Percentiles rank a stretch among this genome's conserved stretches.
Evolutionary conservation across 2,113 vertebrate species (phyloP).

Genomic region (Gallinago jamesoni): DNA sequence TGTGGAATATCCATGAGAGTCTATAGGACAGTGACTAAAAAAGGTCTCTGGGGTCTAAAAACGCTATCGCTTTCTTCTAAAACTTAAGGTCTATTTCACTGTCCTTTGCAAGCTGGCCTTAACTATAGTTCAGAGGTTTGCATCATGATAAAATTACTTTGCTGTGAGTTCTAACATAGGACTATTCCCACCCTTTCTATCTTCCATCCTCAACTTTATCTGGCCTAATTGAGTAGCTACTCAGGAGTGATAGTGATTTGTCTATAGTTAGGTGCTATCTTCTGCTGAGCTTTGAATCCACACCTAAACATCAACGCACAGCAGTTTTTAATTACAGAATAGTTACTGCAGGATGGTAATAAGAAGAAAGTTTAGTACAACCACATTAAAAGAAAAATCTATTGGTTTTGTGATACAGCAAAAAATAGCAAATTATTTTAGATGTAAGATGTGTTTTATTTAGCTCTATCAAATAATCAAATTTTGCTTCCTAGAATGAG

Average conservation of each 20-base stretch:
- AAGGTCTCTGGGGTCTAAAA: neutral
- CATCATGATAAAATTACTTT: neutral
- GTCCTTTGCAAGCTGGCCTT: neutral
- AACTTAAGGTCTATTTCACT: neutral
- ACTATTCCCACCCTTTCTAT: neutral
- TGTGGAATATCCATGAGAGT: neutral
- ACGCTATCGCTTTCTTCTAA: neutral
- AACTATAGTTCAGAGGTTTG: neutral
- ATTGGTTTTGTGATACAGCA: conserved; percentile 32
- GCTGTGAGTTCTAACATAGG: fast-evolving
- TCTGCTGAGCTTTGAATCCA: neutral
- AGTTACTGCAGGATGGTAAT: neutral
- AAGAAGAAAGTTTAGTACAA: conserved; percentile 13
- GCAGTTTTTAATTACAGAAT: neutral
- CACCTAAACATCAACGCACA: neutral
- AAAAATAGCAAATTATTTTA: conserved; percentile 68
- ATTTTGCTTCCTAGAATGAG: conserved; percentile 71
- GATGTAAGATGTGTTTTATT: conserved; percentile 70
- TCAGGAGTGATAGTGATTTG: neutral
- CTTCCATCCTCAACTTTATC: neutral
- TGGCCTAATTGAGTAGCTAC: neutral
- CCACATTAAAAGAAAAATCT: neutral
- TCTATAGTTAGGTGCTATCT: neutral
- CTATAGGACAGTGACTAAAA: neutral
- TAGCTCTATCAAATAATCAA: conserved; percentile 74